Evolutionary conservation across 2,888 invertebrate species (phyloP), one percentile per base, ranked within the genome.

Genomic region (Drosophila borealis): DNA sequence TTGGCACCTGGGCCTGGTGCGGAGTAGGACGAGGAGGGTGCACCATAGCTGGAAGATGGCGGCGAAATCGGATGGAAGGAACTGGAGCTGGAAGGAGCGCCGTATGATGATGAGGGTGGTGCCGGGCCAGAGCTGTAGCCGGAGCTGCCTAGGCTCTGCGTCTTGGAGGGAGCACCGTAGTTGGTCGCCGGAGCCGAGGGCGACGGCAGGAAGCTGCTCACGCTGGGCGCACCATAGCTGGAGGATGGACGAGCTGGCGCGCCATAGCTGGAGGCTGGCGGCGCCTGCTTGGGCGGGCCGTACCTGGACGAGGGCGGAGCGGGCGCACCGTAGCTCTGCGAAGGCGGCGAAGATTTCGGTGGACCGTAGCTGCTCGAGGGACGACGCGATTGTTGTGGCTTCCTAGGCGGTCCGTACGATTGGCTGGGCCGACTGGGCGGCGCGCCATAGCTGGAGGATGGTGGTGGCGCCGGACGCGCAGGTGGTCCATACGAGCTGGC

Each of bases 281-380:
- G 48, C 1, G 87, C 49, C 1, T 75, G 64, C 34, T 83, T 83
- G 1, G 90, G 89, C 6, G 86, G 84, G 8, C 89, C 89, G 14
- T 89, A 89, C 37, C 70, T 80, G 14, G 75, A 53, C 0, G 84
- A 74, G n/a, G 80, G 83, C 13, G 78, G 74, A 17, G 91, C 90
- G 3, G 93, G 93, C 1, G 93, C 93, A 1, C 94, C 93, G 76
- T 94, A 94, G 45, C 93, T 92, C 1, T 92, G 92, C 0, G 70
- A 81, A 64, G 78, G 89, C 51, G 81, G 62, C 6, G 89, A 49
- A 0, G 80, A 55, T 14, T 74, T 78, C 0, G 84, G 84, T 25
- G 68, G 69, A 3, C 94, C 94, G 71, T 94, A 94, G 44, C 92
- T 93, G 0, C 92, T 92, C 0, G 94, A 93, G 1, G 94, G 94